A percentile compares a stretch with the other conserved stretches of the same genome.
phyloP scores from a whole-genome alignment of 2,797 vertebrate species.

The Crax fasciolata region DNA sequence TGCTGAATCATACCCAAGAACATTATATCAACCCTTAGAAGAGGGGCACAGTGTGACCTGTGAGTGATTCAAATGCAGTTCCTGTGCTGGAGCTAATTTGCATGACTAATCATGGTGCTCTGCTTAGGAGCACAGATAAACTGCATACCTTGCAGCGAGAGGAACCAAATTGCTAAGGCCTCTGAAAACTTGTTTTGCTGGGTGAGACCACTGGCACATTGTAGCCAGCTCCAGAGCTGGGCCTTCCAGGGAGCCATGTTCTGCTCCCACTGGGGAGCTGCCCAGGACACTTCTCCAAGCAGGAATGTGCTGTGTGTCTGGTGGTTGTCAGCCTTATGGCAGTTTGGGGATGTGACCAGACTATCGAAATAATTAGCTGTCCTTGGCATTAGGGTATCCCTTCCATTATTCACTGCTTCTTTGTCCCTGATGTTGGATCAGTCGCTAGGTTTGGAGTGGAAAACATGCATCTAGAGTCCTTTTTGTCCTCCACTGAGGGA shows the following conservation, averaged over 20 bases:
- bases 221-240: neutral
- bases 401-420: neutral
- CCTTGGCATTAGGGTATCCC: neutral
- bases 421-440: neutral
- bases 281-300: neutral
- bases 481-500: neutral
- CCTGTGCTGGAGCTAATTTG: neutral
- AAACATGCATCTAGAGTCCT: neutral
- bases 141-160: neutral
- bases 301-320: neutral
- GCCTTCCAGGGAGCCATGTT: neutral
- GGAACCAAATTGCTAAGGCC: neutral
- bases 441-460: neutral
- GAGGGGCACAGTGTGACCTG: neutral
- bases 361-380: neutral
- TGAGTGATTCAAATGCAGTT: neutral
- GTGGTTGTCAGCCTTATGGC: neutral
- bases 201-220: neutral
- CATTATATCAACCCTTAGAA: accelerated
- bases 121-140: neutral
- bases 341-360: neutral
- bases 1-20: neutral
- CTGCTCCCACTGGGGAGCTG: neutral
- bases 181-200: neutral
- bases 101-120: neutral